Conservation (phyloP, 2,113 vertebrate genomes). For the Semnopithecus entellus region DNA sequence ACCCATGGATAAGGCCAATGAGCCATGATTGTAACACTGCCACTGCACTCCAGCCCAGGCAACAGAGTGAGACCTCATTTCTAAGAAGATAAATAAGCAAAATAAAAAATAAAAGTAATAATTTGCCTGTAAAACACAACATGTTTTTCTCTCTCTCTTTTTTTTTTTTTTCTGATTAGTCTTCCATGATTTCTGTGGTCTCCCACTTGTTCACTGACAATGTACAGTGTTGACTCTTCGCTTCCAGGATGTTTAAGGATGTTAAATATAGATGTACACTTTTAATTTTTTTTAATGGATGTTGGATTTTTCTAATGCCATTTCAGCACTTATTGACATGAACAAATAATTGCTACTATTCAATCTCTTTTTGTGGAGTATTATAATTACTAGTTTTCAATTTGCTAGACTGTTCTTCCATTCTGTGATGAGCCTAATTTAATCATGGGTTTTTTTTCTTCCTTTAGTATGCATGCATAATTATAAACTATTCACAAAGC, state of each 20-base stretch:
- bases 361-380: neutral
- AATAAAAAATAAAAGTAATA: neutral
- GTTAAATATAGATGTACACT: neutral
- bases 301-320: neutral
- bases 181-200: neutral
- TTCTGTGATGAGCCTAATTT: neutral
- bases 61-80: no score
- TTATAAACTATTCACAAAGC: neutral
- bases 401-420: neutral
- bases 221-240: neutral
- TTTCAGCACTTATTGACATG: neutral
- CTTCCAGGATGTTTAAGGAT: neutral
- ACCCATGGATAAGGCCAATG: no score
- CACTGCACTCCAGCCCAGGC: no score
- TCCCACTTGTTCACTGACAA: neutral
- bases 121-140: neutral
- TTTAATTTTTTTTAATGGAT: constrained; percentile 15
- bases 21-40: no score
- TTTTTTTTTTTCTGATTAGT: neutral
- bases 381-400: neutral
- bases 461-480: neutral
- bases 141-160: neutral
- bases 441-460: neutral
- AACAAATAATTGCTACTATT: neutral
- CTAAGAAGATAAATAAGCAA: no score